Evolutionary conservation across 2,888 invertebrate species (phyloP), one percentile per base, ranked within the genome.

Genomic region (Iselma pallidipennis): DNA sequence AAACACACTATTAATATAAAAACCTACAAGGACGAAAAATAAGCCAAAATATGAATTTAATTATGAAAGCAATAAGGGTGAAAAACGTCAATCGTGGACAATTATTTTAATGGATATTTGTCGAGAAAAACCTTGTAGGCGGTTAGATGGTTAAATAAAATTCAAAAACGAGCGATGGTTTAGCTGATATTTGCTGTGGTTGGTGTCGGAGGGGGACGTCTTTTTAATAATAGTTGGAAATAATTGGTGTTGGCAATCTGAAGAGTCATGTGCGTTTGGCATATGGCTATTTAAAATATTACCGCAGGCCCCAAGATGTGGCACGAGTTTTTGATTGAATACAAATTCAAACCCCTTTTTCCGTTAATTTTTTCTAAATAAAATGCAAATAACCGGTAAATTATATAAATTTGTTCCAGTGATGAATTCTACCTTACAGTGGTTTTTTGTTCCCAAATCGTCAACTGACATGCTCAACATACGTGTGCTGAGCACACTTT

Each of bases 221-320:
- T 49, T 16, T 26, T 28, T 37, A 37, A 37, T 37, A 37, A 37
- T 16, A 37, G 42, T 14, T 16, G 14, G 42, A n/a, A 50, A 50
- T 50, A 50, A 50, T 50, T 28, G 50, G 26, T 37, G 7, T 37
- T 37, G 37, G 29, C 50, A 51, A 16, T 51, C 28, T 31, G 25
- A 19, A 29, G 55, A 42, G 55, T 37, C 55, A 55, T 55, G 48
- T 55, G 55, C 48, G 48, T 55, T 55, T 55, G 55, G 55, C 55
- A 55, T 55, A 42, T 55, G 55, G 55, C 29, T 31, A 23, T 53
- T 33, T 23, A 29, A 42, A 37, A 31, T 2, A 31, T 7, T 1
- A 26, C 50, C 50, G 23, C 50, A n/a, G 12, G 28, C 23, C 19
- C n/a, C n/a, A n/a, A n/a, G n/a, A 37, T 2, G n/a, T n/a, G 42